These are phyloP conservation scores for Clamator glandarius DNA, from an alignment of 2,797 vertebrate species.

Conservation along the genomic window DNA sequence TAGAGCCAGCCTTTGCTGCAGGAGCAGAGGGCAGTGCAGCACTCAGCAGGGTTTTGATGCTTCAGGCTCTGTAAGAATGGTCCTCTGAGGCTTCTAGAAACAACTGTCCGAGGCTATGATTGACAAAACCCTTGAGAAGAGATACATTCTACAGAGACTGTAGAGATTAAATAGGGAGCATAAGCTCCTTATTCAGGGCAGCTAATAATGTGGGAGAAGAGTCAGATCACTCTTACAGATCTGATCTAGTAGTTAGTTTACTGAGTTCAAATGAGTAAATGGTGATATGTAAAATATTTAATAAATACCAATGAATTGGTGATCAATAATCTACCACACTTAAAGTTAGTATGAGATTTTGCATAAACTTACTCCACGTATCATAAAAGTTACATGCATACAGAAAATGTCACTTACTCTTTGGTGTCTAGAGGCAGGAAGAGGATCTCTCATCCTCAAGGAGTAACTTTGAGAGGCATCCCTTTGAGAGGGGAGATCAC, in stretches of 20 bases:
- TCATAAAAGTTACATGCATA: not conserved
- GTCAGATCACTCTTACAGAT: not conserved
- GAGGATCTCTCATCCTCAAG: not conserved
- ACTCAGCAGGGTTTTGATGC: not conserved
- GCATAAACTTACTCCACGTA: fast-evolving
- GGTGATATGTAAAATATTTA: not conserved
- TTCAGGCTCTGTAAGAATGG: not conserved
- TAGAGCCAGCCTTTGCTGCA: not conserved
- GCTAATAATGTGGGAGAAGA: not conserved
- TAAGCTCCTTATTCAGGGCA: not conserved
- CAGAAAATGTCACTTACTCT: not conserved
- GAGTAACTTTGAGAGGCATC: not conserved
- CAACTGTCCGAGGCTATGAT: not conserved
- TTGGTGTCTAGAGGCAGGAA: fast-evolving
- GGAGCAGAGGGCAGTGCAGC: not conserved
- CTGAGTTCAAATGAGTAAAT: not conserved
- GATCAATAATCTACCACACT: not conserved
- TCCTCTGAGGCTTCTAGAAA: not conserved
- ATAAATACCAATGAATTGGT: not conserved
- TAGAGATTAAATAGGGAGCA: fast-evolving
- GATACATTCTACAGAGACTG: not conserved
- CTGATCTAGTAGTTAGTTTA: not conserved
- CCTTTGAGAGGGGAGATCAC: not conserved
- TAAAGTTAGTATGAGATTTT: not conserved
- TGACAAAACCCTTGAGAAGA: not conserved